phyloP scores from a whole-genome alignment of 1,140 invertebrate species.

The Zeugodacus cucurbitae region DNA sequence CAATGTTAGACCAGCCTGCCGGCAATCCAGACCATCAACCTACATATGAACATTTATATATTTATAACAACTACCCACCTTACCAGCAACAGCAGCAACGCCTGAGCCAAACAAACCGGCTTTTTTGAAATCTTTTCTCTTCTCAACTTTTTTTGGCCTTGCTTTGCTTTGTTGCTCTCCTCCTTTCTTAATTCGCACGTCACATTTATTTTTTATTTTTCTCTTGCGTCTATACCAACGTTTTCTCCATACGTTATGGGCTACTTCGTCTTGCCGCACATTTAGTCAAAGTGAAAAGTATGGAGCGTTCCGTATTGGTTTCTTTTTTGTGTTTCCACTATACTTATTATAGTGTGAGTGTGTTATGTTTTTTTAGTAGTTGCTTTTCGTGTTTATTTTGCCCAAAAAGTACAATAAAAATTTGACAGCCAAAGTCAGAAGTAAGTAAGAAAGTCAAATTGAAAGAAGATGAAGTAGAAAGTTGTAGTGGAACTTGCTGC shows the following conservation, averaged over 20 bases:
- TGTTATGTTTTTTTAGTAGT: background rate
- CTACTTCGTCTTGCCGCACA: background rate
- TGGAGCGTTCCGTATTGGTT: background rate
- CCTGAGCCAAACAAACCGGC: constrained; percentile 37
- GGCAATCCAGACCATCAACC: constrained; percentile 6
- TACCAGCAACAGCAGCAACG: background rate
- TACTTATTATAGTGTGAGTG: background rate
- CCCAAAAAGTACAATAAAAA: background rate
- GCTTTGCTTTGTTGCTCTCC: background rate
- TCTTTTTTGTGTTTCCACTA: background rate
- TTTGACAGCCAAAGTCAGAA: background rate
- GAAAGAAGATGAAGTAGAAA: constrained; percentile 1
- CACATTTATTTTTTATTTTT: background rate
- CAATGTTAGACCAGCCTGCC: background rate
- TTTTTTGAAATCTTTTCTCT: constrained; percentile 40
- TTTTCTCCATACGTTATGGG: background rate
- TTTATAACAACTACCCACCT: background rate
- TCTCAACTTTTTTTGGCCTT: background rate
- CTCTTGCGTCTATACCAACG: background rate
- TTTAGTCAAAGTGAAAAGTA: background rate
- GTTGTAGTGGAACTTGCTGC: background rate
- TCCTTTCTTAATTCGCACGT: constrained; percentile 20
- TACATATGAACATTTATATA: background rate
- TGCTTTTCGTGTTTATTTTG: background rate
- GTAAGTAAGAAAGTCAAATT: background rate